Base-by-base conservation (phyloP, 2,888 invertebrate species). In the Gisinianus flammeolus region DNA sequence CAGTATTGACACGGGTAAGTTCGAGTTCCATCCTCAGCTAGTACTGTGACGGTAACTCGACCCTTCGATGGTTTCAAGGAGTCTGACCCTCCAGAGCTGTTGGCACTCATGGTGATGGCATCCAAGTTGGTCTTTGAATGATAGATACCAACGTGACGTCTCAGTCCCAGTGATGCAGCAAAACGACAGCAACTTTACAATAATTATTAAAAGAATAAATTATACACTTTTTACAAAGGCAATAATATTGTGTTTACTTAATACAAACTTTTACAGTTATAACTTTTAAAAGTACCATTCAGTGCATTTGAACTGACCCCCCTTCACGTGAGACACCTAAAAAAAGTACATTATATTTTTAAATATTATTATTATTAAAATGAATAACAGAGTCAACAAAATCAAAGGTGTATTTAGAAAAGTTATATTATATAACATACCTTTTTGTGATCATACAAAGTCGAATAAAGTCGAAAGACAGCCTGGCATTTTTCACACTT, bases 1-100 rank as follows among this genome's bases (percentile, higher is more conserved):
- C 77, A 77, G 22, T 62, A 67, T 12, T 19, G 19, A 28, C 77
- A 77, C 28, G 77, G 77, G 31, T 77, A 77, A 10, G 67, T 68
- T 30, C 54, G 19, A 28, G 35, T 64, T 31, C 66, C 58, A 44
- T 70, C 71, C 22, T 56, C 62, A 2, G 62, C 2, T 26, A 73
- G 1, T 2, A 73, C 73, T 24, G 73, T 73, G 3, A 30, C 31
- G 3, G 64, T 73, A 3, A 73, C 44, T 8, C 73, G 62, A n/a
- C 64, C 64, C n/a, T 33, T 73, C 1, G 33, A 30, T 3, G 62
- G 33, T 30, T 62, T 33, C n/a, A 54, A n/a, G 2, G 26, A n/a
- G 12, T 8, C 35, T 22, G 3, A 4, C 12, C 24, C 24, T 8
- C 24, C 3, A 24, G 22, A 12, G 12, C 24, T 62, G 10, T 26